Evolutionary conservation across 2,113 vertebrate species (phyloP).

Genomic region (Cyprichromis sp.): DNA sequence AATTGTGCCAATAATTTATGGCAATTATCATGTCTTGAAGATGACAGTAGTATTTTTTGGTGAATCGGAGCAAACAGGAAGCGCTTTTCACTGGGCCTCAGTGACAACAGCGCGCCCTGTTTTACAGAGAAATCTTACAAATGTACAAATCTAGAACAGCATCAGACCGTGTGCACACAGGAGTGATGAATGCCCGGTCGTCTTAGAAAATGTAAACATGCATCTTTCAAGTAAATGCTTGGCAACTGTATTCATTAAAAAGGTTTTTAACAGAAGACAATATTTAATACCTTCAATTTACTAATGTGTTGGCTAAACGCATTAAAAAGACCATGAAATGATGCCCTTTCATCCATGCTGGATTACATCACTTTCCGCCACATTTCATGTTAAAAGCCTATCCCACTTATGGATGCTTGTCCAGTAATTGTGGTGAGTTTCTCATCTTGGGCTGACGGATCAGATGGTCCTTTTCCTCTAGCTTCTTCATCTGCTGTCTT

Average conservation of each 20-base stretch:
- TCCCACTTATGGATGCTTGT: background rate
- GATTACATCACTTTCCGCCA: background rate
- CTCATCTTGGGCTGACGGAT: background rate
- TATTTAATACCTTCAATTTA: background rate
- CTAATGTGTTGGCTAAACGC: background rate
- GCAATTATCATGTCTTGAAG: background rate
- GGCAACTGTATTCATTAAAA: background rate
- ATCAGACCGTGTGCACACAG: background rate
- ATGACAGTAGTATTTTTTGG: background rate
- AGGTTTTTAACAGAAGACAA: background rate
- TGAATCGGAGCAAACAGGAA: background rate
- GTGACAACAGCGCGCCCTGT: background rate
- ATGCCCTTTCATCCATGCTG: background rate
- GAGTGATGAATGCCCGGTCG: background rate
- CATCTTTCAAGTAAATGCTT: background rate
- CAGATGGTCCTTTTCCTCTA: background rate
- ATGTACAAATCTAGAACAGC: background rate
- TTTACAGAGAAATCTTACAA: background rate
- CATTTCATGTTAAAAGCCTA: background rate
- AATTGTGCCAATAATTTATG: constrained; percentile 4
- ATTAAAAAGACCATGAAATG: background rate
- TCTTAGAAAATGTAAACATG: background rate
- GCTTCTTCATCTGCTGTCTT: background rate
- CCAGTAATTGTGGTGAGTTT: background rate
- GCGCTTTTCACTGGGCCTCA: background rate